Percentiles rank a stretch among this genome's conserved stretches.
Evolutionary conservation across 2,888 invertebrate species (phyloP).

Genomic region (Altica lythri): DNA sequence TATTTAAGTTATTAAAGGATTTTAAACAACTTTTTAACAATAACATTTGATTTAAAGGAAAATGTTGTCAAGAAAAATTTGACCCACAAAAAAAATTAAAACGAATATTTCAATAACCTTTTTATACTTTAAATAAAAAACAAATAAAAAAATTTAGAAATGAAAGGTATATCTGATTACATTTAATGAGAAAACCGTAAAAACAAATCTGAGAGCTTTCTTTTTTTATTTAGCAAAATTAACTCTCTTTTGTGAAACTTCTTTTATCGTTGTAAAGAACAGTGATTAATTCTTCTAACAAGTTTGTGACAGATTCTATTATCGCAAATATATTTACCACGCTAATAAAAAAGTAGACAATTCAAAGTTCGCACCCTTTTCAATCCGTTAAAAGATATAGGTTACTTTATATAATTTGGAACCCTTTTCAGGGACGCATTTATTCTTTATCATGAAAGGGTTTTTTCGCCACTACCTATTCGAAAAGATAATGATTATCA

Average conservation of each 20-base stretch:
- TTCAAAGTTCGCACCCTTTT: conserved; percentile 15
- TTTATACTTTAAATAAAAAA: too few species aligned
- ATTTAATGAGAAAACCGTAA: too few species aligned
- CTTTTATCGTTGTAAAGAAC: neutral
- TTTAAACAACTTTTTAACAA: too few species aligned
- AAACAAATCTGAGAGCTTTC: too few species aligned
- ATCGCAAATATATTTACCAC: conserved; percentile 9
- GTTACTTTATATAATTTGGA: conserved; percentile 24
- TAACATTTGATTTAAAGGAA: too few species aligned
- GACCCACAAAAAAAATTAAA: too few species aligned
- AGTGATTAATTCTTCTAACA: neutral
- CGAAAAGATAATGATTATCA: conserved; percentile 25
- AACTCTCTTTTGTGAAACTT: neutral
- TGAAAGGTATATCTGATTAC: too few species aligned
- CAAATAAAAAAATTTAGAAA: too few species aligned
- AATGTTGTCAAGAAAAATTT: too few species aligned
- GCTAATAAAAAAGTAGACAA: conserved; percentile 6
- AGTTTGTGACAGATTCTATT: conserved; percentile 5
- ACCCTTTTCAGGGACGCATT: conserved; percentile 18
- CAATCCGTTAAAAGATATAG: conserved; percentile 17
- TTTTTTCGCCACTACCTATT: conserved; percentile 23
- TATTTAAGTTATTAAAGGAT: too few species aligned
- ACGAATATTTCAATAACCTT: too few species aligned
- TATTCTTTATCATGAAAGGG: conserved; percentile 24
- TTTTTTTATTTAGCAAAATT: neutral